Base-by-base conservation (phyloP, 53 echinoderm and acorn worm species). In the Holothuria scabra region DNA sequence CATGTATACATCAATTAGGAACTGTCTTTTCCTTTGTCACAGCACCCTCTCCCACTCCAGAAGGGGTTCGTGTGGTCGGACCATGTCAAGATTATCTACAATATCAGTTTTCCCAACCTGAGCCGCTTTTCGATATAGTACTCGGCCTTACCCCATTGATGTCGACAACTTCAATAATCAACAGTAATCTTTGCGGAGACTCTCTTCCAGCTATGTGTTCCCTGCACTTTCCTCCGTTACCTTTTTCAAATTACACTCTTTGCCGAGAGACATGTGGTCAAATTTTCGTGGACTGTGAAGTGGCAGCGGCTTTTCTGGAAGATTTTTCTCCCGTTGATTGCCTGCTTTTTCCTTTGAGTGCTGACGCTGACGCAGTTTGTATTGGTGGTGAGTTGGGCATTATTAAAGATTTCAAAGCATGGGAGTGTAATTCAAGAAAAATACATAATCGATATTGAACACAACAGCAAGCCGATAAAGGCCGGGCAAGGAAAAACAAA, bases 261-360 rank as follows among this genome's bases (percentile, higher is more conserved):
- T 72, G 72, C 20, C 44, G 72, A 16, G 72, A 72, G 22, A 72
- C 72, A 1, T 72, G 72, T 25, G 23, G 8, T 9, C 46, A 72
- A 21, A 22, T 72, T 21, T 21, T 46, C 48, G 25, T 23, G 13
- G 72, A 46, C 19, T 72, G 72, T 72, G 8, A 28, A 31, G 21
- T 22, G 8, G 23, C 48, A 19, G 25, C 48, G 23, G 72, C 22
- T 14, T 69, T 69, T 32, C 31, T 69, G 37, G 14, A 20, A 11
- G 34, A 16, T 44, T 34, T 69, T 30, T 34, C 69, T 37, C 69
- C 31, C 37, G 55, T 46, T 12, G 46, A 22, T 14, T 69, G 69
- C 20, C 12, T 69, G 21, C 12, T 18, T 9, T 69, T 69, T 32
- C 69, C 69, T 1, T 34, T 37, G 69, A 30, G 69, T 30, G 35